Conservation (phyloP, 2,888 invertebrate species). For the Lordiphosa andalusiaca region DNA sequence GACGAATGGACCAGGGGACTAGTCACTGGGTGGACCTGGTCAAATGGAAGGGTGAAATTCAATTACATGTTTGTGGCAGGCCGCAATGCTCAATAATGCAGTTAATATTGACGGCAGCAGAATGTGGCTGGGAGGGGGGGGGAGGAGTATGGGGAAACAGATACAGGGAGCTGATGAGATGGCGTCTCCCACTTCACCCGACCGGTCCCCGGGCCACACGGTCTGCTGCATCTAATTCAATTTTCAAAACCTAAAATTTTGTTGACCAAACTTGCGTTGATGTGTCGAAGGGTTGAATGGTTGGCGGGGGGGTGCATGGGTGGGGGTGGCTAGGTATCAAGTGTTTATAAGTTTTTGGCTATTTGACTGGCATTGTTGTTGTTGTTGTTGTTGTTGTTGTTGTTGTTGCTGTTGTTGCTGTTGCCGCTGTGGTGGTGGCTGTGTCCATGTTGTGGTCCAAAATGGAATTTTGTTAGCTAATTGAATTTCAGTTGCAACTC, state of each 20-base stretch:
- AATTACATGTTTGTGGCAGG: conserved; percentile 73
- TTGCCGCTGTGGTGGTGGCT: conserved; percentile 11
- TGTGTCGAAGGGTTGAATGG: conserved; percentile 32
- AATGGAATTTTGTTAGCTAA: conserved; percentile 74
- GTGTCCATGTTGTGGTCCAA: conserved; percentile 57
- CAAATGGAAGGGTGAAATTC: conserved; percentile 61
- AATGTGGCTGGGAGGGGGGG: conserved; percentile 8
- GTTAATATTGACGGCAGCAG: conserved; percentile 64
- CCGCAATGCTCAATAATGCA: conserved; percentile 74
- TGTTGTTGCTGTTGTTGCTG: conserved; percentile 25
- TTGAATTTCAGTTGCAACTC: conserved; percentile 75
- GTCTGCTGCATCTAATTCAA: conserved; percentile 76
- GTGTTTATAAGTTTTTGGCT: conserved; percentile 70
- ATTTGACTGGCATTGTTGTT: conserved; percentile 40
- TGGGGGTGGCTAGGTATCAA: conserved; percentile 27
- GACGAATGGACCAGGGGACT: conserved; percentile 24
- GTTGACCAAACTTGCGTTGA: conserved; percentile 69
- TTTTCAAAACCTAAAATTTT: conserved; percentile 73
- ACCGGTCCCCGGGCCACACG: conserved; percentile 40
- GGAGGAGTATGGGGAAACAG: conserved; percentile 4
- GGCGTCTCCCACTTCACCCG: conserved; percentile 8
- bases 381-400: conserved; percentile 14
- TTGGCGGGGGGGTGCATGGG: conserved; percentile 5
- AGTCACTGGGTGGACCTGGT: conserved; percentile 6
- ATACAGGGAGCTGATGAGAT: conserved; percentile 44